Evolutionary conservation across 2,888 invertebrate genomes (phyloP), one percentile per base, ranked within the genome.

Genomic region (Chrysopilus asiliformis): DNA sequence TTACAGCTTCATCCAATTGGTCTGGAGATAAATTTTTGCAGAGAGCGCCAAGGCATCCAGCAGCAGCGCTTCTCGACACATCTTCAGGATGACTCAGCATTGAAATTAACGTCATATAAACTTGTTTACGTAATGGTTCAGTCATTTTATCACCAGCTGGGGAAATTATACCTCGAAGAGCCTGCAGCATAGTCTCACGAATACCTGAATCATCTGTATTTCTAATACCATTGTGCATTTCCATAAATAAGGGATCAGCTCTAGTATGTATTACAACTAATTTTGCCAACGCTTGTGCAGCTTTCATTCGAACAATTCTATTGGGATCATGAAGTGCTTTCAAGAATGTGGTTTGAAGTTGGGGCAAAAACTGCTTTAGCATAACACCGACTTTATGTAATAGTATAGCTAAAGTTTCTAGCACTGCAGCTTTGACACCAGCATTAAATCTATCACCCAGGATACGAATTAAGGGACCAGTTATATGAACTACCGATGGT

Each of bases 361-460:
- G 98, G 2, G 98, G 97, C 52, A 97, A 71, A 68, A 98, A 98
- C 59, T 97, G 95, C 63, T 94, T 94, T 60, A 98, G 66, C 79
- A 91, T 83, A 24, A 81, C 75, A 29, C 93, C 93, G 43, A 94
- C 93, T 74, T 95, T 97, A 20, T 79, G 79, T 8, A 98, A 68
- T n/a, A 98, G 68, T 42, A 85, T 74, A 0, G 91, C 90, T 16
- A 98, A 68, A 0, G 94, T 93, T 59, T 95, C 93, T 17, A 98
- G 67, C 20, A 98, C 93, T 19, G 95, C 91, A 1, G 91, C 89
- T 64, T 97, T 97, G 2, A 97, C 90, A 51, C 82, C 87, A 53
- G 85, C 79, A 53, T 83, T 85, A 64, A 94, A 97, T 42, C 95
- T 72, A 63, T 94, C 93, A 8, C 97, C 97, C 33, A 94, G 73